phyloP scores from a whole-genome alignment of 2,888 invertebrate genomes.

The Tetrapedia diversipes region DNA sequence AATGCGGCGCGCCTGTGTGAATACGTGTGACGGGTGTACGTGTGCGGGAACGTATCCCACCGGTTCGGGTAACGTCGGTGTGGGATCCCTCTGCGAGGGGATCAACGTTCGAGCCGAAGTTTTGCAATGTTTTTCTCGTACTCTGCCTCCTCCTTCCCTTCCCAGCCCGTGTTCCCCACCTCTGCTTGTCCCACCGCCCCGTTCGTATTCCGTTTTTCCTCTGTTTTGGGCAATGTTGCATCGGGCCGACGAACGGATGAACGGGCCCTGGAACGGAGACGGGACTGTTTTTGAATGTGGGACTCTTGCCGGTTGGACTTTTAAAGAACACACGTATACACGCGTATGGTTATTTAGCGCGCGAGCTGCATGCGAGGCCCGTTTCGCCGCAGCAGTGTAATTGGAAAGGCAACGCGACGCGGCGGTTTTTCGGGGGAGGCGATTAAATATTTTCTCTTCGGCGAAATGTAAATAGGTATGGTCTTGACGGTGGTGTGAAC shows the following conservation, averaged over 20 bases:
- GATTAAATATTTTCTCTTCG: slow-evolving; percentile 18
- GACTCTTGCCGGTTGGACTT: slow-evolving; percentile 17
- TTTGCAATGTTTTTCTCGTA: slow-evolving; percentile 49
- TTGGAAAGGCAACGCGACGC: neutral
- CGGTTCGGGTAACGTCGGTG: neutral
- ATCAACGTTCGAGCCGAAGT: slow-evolving; percentile 34
- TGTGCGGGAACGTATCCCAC: neutral
- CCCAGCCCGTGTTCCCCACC: neutral
- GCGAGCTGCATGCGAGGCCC: slow-evolving; percentile 1
- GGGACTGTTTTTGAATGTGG: slow-evolving; percentile 13
- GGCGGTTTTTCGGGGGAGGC: slow-evolving; percentile 6
- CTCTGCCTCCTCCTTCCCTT: neutral
- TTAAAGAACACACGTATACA: slow-evolving; percentile 28
- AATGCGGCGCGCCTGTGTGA: neutral
- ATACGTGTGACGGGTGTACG: no score
- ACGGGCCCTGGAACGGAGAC: neutral
- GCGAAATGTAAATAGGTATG: neutral
- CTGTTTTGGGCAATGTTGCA: slow-evolving; percentile 21
- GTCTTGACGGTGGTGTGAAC: neutral
- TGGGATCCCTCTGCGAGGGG: slow-evolving; percentile 2
- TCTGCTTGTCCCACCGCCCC: neutral
- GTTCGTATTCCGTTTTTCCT: slow-evolving; percentile 17
- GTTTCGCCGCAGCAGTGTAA: neutral
- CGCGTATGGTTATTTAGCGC: slow-evolving; percentile 12
- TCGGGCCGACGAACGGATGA: neutral